phyloP scores from a whole-genome alignment of 1,140 invertebrate species.

The Reticulitermes speratus region DNA sequence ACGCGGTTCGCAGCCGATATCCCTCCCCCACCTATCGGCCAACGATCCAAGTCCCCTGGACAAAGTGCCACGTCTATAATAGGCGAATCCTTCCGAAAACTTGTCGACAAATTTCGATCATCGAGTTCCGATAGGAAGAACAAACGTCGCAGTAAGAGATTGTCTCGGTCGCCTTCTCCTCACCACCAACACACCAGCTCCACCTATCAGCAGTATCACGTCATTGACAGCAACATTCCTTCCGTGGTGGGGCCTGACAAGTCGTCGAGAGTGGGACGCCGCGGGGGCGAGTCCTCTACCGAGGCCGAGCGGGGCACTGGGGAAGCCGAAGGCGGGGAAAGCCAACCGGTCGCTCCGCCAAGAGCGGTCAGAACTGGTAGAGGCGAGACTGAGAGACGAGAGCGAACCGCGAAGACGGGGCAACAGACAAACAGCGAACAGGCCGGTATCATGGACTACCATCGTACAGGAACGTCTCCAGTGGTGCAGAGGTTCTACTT shows the following conservation, averaged over 20 bases:
- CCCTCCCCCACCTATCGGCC: constrained; percentile 39
- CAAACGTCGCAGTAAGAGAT: constrained; percentile 18
- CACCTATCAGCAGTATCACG: constrained; percentile 61
- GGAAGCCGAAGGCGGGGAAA: constrained; percentile 37
- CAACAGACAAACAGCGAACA: not conserved
- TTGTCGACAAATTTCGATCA: constrained; percentile 74
- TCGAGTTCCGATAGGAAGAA: constrained; percentile 68
- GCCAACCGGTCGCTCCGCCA: constrained; percentile 38
- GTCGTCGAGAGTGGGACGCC: constrained; percentile 33
- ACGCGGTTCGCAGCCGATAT: constrained; percentile 57
- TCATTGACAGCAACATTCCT: constrained; percentile 50
- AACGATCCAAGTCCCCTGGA: constrained; percentile 43
- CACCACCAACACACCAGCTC: constrained; percentile 38
- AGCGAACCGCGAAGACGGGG: not conserved
- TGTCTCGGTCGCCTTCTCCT: constrained; percentile 51
- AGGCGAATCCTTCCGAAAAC: constrained; percentile 66
- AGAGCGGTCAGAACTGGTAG: constrained; percentile 36
- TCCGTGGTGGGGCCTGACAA: not conserved
- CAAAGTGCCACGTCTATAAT: constrained; percentile 44
- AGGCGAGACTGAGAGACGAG: not conserved
- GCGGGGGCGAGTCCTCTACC: constrained; percentile 33
- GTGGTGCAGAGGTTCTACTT: constrained; percentile 72
- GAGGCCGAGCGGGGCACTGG: constrained; percentile 38
- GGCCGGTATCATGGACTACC: not conserved
- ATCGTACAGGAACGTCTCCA: constrained; percentile 42